Evolutionary conservation across 2,888 invertebrate genomes (phyloP).

Genomic region (Laothoe populi): DNA sequence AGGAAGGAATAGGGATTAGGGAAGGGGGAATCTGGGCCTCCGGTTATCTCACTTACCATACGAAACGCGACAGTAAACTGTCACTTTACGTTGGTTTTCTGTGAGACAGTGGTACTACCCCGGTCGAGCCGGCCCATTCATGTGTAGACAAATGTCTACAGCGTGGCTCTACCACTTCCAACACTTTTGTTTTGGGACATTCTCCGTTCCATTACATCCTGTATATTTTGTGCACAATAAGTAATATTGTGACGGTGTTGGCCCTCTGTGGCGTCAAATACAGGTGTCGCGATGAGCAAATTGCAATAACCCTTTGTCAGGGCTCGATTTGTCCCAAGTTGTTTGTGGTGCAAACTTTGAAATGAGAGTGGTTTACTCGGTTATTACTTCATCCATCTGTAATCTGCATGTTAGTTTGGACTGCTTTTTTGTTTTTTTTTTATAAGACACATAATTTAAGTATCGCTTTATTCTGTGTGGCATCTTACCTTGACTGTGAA

Average conservation of each 20-base stretch:
- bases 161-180: too few relatives aligned
- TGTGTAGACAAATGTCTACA: too few relatives aligned
- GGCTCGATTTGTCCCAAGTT: constrained; percentile 51
- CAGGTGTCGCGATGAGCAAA: constrained; percentile 66
- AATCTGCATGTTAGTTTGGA: constrained; percentile 3
- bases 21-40: too few relatives aligned
- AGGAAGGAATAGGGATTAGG: too few relatives aligned
- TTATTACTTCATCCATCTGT: constrained; percentile 12
- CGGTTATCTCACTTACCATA: too few relatives aligned
- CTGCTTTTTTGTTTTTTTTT: background rate
- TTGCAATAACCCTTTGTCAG: constrained; percentile 57
- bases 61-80: too few relatives aligned
- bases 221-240: constrained; percentile 50
- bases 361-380: constrained; percentile 13
- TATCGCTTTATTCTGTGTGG: too few relatives aligned
- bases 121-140: too few relatives aligned
- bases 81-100: too few relatives aligned
- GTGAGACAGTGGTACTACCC: too few relatives aligned
- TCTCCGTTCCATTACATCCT: constrained; percentile 7
- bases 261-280: constrained; percentile 58
- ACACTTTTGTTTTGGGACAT: background rate
- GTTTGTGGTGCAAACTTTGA: constrained; percentile 45
- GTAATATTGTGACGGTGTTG: constrained; percentile 54
- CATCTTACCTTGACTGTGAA: too few relatives aligned
- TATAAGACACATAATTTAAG: background rate